A percentile compares a stretch with the other conserved stretches of the same genome.
Evolutionary conservation across 2,797 vertebrate species (phyloP).

Genomic region (Sebastes reedi): DNA sequence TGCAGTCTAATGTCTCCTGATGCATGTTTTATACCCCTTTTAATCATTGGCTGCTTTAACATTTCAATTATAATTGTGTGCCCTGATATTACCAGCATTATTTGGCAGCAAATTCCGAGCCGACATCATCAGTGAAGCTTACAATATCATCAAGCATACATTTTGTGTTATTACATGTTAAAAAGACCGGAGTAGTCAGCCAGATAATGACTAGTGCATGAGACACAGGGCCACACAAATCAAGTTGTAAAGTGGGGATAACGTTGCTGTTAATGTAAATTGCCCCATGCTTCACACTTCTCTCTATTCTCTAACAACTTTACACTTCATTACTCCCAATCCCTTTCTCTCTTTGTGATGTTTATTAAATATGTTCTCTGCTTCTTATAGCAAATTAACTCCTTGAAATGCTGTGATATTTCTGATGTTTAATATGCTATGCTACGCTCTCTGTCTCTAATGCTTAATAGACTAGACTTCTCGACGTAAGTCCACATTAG

Average conservation of each 20-base stretch:
- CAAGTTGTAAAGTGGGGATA: constrained; percentile 24
- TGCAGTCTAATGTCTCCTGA: constrained; percentile 31
- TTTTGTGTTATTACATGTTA: constrained; percentile 5
- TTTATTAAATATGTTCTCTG: constrained; percentile 62
- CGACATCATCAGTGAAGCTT: background rate
- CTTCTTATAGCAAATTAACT: constrained; percentile 60
- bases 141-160: background rate
- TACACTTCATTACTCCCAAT: constrained; percentile 56
- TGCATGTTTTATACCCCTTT: constrained; percentile 7
- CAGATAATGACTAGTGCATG: constrained; percentile 15
- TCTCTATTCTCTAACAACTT: constrained; percentile 50
- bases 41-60: background rate
- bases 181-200: background rate
- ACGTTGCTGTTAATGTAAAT: constrained; percentile 36
- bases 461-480: constrained; percentile 79
- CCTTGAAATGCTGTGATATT: constrained; percentile 60
- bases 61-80: background rate
- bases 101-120: background rate
- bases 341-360: constrained; percentile 48
- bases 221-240: constrained; percentile 31
- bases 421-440: constrained; percentile 75
- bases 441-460: constrained; percentile 78
- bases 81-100: background rate
- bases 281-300: constrained; percentile 44
- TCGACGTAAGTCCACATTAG: constrained; percentile 78